Conservation (phyloP, 1,140 invertebrate species). For the Ruditapes philippinarum region DNA sequence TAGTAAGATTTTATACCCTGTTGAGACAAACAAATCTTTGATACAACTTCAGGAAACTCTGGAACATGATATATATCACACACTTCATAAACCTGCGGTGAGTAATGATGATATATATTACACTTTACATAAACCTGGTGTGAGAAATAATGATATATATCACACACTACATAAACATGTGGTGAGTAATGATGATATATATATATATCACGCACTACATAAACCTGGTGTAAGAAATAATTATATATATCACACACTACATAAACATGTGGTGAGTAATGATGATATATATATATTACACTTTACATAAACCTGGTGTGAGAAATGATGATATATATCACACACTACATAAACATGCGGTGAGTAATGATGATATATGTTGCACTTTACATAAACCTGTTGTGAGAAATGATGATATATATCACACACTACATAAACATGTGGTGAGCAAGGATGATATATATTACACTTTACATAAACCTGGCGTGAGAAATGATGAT, state of each 20-base stretch:
- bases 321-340: conserved; percentile 89
- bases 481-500: conserved; percentile 89
- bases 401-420: conserved; percentile 90
- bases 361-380: conserved; percentile 69
- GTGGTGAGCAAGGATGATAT: conserved; percentile 87
- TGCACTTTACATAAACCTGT: conserved; percentile 92
- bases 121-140: conserved; percentile 93
- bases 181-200: conserved; percentile 77
- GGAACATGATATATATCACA: conserved; percentile 90
- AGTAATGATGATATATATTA: conserved; percentile 90
- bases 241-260: conserved; percentile 91
- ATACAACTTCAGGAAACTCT: conserved; percentile 93
- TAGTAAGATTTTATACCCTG: conserved; percentile 92
- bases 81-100: conserved; percentile 91
- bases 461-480: conserved; percentile 91
- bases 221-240: conserved; percentile 89
- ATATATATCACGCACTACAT: conserved; percentile 90
- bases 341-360: conserved; percentile 91
- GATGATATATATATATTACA: conserved; percentile 84
- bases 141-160: conserved; percentile 89
- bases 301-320: conserved; percentile 92
- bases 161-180: conserved; percentile 92
- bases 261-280: conserved; percentile 89
- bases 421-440: not conserved
- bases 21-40: conserved; percentile 92